Evolutionary conservation across 1,140 invertebrate genomes (phyloP).

Genomic region (Nasonia longicornis): DNA sequence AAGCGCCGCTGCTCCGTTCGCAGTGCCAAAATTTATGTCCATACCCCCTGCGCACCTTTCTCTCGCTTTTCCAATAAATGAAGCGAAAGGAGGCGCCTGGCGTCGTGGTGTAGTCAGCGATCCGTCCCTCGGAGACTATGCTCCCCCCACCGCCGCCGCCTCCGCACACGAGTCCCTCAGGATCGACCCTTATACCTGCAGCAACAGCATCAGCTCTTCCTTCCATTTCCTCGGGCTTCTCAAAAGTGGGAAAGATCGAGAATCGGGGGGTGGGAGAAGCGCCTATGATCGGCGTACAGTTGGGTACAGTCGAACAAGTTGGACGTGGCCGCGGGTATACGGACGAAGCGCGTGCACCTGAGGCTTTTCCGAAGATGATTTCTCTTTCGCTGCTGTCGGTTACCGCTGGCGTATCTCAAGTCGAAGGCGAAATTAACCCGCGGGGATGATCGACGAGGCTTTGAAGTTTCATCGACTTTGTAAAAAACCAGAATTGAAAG

Average conservation of each 20-base stretch:
- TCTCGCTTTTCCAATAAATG: neutral
- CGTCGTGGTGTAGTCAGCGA: neutral
- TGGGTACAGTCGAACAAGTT: too few relatives aligned
- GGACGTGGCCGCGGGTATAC: too few relatives aligned
- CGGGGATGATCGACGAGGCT: neutral
- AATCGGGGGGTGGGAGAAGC: neutral
- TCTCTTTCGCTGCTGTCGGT: neutral
- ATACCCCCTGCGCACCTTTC: neutral
- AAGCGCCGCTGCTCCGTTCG: neutral
- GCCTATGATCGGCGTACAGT: too few relatives aligned
- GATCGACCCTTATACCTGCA: constrained; percentile 14
- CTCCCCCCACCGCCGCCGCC: neutral
- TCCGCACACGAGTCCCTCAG: neutral
- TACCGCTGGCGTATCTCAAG: too few relatives aligned
- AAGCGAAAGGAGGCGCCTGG: neutral
- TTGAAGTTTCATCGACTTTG: neutral
- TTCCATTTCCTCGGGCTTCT: neutral
- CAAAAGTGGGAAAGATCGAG: constrained; percentile 2
- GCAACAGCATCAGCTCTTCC: neutral
- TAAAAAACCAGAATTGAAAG: neutral
- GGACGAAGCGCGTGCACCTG: neutral
- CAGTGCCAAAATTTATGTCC: constrained; percentile 3
- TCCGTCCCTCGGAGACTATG: neutral
- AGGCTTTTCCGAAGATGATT: constrained; percentile 11
- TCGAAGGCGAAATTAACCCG: too few relatives aligned